phyloP scores from a whole-genome alignment of 2,888 invertebrate genomes.

The Hydroisotoma schaefferi region DNA sequence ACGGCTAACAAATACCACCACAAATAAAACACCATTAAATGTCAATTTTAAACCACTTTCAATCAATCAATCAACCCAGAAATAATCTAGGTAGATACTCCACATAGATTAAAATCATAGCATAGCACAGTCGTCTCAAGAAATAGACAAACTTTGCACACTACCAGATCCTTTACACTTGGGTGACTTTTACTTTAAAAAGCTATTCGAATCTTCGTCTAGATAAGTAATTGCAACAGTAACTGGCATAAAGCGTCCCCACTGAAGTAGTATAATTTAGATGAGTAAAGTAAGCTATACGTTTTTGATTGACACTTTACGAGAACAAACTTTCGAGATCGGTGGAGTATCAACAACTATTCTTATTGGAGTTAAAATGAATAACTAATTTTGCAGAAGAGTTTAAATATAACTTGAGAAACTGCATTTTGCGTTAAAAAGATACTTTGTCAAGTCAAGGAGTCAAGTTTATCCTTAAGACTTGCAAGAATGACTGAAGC shows the following conservation, averaged over 20 bases:
- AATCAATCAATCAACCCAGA: conserved; percentile 1
- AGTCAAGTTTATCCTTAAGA: conserved; percentile 14
- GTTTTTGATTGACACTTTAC: too few species aligned
- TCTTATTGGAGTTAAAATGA: background rate
- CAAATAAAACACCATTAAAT: background rate
- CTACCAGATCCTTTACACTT: background rate
- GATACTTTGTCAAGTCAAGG: background rate
- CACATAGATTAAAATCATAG: too few species aligned
- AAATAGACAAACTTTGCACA: background rate
- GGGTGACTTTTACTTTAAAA: background rate
- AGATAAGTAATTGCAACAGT: too few species aligned
- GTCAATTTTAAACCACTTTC: background rate
- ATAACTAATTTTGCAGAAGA: too few species aligned
- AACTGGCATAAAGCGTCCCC: too few species aligned
- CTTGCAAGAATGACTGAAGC: conserved; percentile 8
- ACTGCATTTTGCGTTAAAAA: background rate
- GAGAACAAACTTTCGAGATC: conserved; percentile 9
- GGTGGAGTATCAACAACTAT: background rate
- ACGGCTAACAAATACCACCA: too few species aligned
- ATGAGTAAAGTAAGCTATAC: too few species aligned
- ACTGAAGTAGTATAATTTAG: too few species aligned
- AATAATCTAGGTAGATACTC: too few species aligned
- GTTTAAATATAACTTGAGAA: too few species aligned
- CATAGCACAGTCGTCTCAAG: too few species aligned
- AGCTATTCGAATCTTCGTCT: background rate